These are phyloP conservation scores for Tenebrio molitor DNA, from an alignment of 1,140 invertebrate species.

Conservation along the genomic window DNA sequence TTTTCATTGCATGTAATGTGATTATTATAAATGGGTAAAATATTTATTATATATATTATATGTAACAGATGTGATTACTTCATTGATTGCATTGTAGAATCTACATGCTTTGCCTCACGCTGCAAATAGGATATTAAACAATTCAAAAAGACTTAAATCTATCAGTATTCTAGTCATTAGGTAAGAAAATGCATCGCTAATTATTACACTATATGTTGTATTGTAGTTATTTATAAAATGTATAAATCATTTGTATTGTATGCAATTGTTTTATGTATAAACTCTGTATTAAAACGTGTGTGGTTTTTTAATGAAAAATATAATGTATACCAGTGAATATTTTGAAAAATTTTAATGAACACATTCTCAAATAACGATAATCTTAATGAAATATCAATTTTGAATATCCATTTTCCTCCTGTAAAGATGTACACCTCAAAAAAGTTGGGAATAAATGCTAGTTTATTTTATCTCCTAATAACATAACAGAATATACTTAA, in stretches of 20 bases:
- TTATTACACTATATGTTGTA: conserved; percentile 57
- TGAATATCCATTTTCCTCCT: too few species aligned
- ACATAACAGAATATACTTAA: too few species aligned
- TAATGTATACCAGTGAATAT: too few species aligned
- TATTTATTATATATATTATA: conserved; percentile 9
- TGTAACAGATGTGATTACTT: conserved; percentile 42
- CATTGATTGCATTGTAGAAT: conserved; percentile 29
- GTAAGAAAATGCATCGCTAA: conserved; percentile 60
- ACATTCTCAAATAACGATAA: too few species aligned
- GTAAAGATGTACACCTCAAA: too few species aligned
- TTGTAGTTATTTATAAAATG: conserved; percentile 59
- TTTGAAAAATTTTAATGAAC: too few species aligned
- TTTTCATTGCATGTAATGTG: conserved; percentile 45
- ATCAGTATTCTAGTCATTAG: conserved; percentile 67
- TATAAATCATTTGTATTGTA: conserved; percentile 63
- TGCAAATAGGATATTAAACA: conserved; percentile 58
- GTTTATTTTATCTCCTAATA: too few species aligned
- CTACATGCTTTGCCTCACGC: conserved; percentile 55
- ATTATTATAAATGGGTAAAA: conserved; percentile 43
- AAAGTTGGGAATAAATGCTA: too few species aligned
- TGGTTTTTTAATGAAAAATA: conserved; percentile 12
- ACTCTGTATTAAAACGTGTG: conserved; percentile 45
- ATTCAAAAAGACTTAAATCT: conserved; percentile 64
- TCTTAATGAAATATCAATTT: too few species aligned
- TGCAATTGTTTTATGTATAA: conserved; percentile 62